Base-by-base conservation (phyloP, 2,797 vertebrate genomes). In the Sebastes oblongus region DNA sequence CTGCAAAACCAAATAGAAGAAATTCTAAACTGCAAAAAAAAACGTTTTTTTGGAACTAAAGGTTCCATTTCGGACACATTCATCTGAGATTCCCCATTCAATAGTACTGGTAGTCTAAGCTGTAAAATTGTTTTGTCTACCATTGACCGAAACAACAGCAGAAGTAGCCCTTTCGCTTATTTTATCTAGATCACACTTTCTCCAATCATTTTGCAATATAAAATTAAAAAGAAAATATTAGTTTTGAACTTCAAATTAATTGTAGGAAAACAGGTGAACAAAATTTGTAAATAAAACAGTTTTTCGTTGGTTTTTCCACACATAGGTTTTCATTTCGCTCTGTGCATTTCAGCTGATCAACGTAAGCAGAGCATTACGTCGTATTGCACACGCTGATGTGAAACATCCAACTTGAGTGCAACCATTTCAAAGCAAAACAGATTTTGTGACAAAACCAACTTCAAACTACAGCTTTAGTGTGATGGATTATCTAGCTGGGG, bases 391-490 rank as follows among this genome's bases (percentile, higher is more conserved):
- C 30, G 29, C 34, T 25, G 54, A 81, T 60, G 32, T 54, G 14
- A 82, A 74, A 42, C 24, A 61, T 58, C 52, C 68, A 75, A 80
- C 71, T 62, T 59, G 29, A 59, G 46, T 77, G 39, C 71, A 66
- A 80, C 64, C 56, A 85, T 82, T 80, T 84, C 80, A 76, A 81
- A 34, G 25, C 24, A 72, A 89, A 85, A 84, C 22, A 68, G 46
- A 78, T 76, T 81, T 75, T 56, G 46, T 55, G 70, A 82, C 69
- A 77, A 83, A 80, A 71, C 24, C 56, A 50, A 80, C 79, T 61
- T 71, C 22, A 64, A 87, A 78, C 58, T 55, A 22, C n/a, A 66
- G 69, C 29, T 78, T 82, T 62, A 64, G 27, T 61, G 64, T 73
- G 86, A 86, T 71, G 72, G 72, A 91, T 86, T 66, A 56, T 78